Conservation (phyloP, 2,797 vertebrate genomes). For the Eulemur coronatus region DNA sequence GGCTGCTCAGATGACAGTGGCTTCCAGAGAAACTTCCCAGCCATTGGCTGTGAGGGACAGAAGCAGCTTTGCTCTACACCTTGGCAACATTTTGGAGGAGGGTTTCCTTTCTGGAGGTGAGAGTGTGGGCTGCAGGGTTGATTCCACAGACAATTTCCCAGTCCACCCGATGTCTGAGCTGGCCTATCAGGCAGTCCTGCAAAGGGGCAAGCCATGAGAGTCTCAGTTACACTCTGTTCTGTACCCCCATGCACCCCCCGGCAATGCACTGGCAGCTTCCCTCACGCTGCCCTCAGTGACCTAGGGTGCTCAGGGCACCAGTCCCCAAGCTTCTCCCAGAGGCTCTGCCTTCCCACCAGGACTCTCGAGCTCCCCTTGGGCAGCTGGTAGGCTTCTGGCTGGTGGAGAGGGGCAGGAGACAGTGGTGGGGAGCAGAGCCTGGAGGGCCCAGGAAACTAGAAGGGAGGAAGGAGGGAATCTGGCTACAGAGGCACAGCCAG, state of each 20-base stretch:
- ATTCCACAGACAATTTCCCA: not conserved
- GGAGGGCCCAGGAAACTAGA: not conserved
- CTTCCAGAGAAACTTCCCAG: not conserved
- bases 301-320: not conserved
- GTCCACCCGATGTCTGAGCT: not conserved
- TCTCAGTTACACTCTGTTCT: not conserved
- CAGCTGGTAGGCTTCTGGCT: not conserved
- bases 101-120: not conserved
- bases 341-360: not conserved
- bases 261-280: not conserved
- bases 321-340: not conserved
- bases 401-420: not conserved
- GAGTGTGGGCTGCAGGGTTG: not conserved
- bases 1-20: not conserved
- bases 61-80: not conserved
- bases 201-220: rapidly evolving
- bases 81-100: not conserved
- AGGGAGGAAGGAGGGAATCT: not conserved
- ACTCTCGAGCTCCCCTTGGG: not conserved
- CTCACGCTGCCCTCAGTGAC: rapidly evolving
- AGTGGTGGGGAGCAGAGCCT: not conserved
- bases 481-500: not conserved
- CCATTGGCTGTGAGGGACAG: not conserved
- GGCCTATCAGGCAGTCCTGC: not conserved
- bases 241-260: not conserved